Conservation (phyloP, 2,888 invertebrate species). For the Cistogaster globosa region DNA sequence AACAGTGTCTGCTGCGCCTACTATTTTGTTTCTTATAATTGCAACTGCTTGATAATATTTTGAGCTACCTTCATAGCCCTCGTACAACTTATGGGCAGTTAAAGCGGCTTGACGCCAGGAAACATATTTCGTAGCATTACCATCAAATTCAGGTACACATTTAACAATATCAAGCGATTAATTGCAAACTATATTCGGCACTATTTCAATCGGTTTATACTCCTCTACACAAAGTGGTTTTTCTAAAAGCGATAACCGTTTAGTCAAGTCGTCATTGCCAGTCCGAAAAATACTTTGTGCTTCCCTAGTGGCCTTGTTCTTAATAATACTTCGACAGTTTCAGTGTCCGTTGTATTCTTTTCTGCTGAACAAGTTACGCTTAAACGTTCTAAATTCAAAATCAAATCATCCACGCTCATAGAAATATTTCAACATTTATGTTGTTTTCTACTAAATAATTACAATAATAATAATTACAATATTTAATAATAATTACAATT, state of each 20-base stretch:
- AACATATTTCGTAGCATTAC: constrained; percentile 35
- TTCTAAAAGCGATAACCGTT: constrained; percentile 30
- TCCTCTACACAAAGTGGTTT: constrained; percentile 11
- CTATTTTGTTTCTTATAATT: constrained; percentile 30
- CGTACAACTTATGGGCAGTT: constrained; percentile 48
- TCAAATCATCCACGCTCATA: constrained; percentile 9
- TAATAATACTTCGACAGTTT: constrained; percentile 24
- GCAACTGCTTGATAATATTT: constrained; percentile 40
- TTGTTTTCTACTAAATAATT: too few relatives aligned
- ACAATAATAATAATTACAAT: too few relatives aligned
- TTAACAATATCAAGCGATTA: constrained; percentile 38
- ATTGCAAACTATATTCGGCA: neutral
- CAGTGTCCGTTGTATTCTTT: constrained; percentile 9
- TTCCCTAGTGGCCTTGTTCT: constrained; percentile 15
- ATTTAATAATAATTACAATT: too few relatives aligned
- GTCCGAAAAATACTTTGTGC: constrained; percentile 12
- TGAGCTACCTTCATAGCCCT: constrained; percentile 28
- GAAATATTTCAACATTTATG: too few relatives aligned
- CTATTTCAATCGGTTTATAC: neutral
- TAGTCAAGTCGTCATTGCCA: constrained; percentile 25
- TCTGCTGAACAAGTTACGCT: neutral
- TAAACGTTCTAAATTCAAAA: constrained; percentile 13
- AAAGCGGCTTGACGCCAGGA: constrained; percentile 58
- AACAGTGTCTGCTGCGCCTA: constrained; percentile 24
- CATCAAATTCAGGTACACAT: constrained; percentile 49